Base-by-base conservation (phyloP, 2,797 vertebrate genomes). In the Helicolenus hilgendorfi region DNA sequence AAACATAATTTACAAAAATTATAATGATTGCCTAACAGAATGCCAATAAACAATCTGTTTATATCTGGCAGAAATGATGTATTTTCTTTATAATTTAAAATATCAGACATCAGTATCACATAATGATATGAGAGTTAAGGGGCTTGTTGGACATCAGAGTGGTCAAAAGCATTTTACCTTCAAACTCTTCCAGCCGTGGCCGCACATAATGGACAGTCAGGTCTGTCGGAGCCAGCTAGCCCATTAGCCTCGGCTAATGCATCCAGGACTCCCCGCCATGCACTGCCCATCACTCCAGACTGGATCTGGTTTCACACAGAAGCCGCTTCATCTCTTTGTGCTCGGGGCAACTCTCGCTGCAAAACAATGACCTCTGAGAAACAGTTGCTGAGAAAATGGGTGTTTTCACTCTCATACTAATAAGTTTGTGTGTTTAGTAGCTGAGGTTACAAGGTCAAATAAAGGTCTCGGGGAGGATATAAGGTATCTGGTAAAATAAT, bases 211-310 rank as follows among this genome's bases (percentile, higher is more conserved):
- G 92, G 92, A 96, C 95, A 93, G 88, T 76, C 84, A 26, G 89
- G 91, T 78, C 79, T 90, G 41, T 79, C 22, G 18, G 94, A 95
- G 96, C 96, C 96, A 96, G 94, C 91, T 92, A 86, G 82, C 89
- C 95, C 95, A 97, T 97, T 96, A 96, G 89, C 86, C 75, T 8
- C 77, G 72, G 85, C 92, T 96, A 93, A 96, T 96, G 94, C 89
- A 58, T 85, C 89, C 89, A 90, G 77, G 72, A 84, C 85, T 91
- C 90, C 82, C 60, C 2, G 45, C 89, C 87, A 92, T 87, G 82
- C 65, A 11, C 86, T 90, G 90, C 93, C 92, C 93, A 92, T 95
- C 94, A 93, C 93, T 92, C 83, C 77, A 60, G 65, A 72, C 82
- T 22, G 72, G 92, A 94, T 96, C 94, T 88, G 72, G 89, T 96